Evolutionary conservation across 2,888 invertebrate genomes (phyloP), one percentile per base, ranked within the genome.

Genomic region (Napeogenes inachia): DNA sequence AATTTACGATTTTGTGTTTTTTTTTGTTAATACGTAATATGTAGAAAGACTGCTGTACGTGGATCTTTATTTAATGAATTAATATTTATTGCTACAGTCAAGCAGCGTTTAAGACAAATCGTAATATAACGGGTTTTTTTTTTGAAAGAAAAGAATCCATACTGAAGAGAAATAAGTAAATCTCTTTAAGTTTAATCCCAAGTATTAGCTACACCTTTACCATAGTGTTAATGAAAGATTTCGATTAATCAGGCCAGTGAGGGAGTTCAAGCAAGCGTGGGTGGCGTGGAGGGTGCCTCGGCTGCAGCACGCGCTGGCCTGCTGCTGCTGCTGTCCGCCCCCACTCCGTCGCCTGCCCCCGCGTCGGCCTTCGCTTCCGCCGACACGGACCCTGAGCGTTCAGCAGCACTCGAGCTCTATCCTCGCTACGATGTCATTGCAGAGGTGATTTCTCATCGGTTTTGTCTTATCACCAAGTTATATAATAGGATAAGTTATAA

Each of bases 381-480:
- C 4, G 60, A 65, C 30, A 68, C 63, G 58, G 54, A 47, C 47
- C 59, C 35, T 47, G 54, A 46, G 13, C 76, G 77, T 73, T 78
- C 80, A 69, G 77, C 77, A 68, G 67, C 70, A 33, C 79, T 86
- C 12, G 76, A 78, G 63, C 75, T 85, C 50, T 77, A 75, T 68
- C 84, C 85, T 63, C 81, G 79, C 65, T 70, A 70, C 0, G 80
- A 77, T 45, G 79, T 77, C 54, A 66, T 82, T 57, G 82, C 82
- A 2, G 70, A 74, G 63, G 65, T 64, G 45, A 35, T 4, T 32
- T 33, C 21, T 21, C 21, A 21, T 21, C 21, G 21, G 21, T 21
- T 21, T 21, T 21, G 21, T 21, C 21, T 21, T 21, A 21, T 33
- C 12, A 54, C 30, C 30, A 21, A 8, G 4, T 21, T 62, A 35